A percentile compares a stretch with the other conserved stretches of the same genome.
These are phyloP conservation scores for Blastomussa wellsi DNA, from an alignment of 92 coral and sea anemone species.

Conservation along the genomic window DNA sequence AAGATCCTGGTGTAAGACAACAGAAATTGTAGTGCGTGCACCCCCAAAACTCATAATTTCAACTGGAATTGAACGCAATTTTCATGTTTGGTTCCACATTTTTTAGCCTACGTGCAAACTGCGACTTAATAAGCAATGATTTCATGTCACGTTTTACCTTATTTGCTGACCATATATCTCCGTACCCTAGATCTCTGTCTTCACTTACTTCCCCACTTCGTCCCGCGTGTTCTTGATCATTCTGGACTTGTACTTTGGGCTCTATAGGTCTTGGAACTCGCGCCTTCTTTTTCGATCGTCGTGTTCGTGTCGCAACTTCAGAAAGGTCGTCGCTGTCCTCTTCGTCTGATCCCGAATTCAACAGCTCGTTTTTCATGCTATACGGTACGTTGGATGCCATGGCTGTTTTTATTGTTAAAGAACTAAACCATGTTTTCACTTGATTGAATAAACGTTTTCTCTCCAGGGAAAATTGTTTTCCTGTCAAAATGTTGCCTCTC, in stretches of 20 bases:
- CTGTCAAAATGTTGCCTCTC: constrained; percentile 48
- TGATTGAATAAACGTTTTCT: background rate
- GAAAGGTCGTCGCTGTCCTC: constrained; percentile 21
- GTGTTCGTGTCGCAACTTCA: constrained; percentile 33
- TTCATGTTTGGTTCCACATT: background rate
- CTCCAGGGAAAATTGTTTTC: background rate
- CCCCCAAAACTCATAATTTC: background rate
- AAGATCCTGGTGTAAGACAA: background rate
- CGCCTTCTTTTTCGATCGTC: constrained; percentile 14
- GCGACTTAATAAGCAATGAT: background rate
- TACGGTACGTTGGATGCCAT: constrained; percentile 38
- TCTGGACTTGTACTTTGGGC: constrained; percentile 34
- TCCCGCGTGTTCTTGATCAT: constrained; percentile 17
- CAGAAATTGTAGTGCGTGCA: background rate
- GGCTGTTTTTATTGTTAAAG: background rate
- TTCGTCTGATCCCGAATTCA: constrained; percentile 41
- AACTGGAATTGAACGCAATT: background rate
- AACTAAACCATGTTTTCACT: constrained; percentile 22
- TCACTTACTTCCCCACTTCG: constrained; percentile 41
- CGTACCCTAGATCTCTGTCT: constrained; percentile 79
- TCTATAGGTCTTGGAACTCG: constrained; percentile 46
- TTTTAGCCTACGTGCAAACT: background rate
- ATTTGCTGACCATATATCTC: constrained; percentile 48
- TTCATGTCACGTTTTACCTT: constrained; percentile 27
- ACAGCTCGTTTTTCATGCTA: constrained; percentile 29